phyloP scores from a whole-genome alignment of 2,797 vertebrate species.

The Selene dorsalis region DNA sequence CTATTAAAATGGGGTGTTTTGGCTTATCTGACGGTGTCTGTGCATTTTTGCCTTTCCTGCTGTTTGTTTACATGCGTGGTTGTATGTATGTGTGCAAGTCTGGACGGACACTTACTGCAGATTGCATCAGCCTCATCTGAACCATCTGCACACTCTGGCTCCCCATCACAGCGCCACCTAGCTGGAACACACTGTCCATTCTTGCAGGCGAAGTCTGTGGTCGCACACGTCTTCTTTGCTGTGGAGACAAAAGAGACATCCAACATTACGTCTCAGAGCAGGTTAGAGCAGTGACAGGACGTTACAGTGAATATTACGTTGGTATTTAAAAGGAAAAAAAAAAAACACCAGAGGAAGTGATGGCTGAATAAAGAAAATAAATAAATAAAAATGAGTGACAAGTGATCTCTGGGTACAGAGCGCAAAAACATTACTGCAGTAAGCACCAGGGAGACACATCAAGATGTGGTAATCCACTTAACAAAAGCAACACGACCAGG shows the following conservation, averaged over 20 bases:
- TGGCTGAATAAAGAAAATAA: not conserved
- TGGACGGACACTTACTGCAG: slow-evolving; percentile 90
- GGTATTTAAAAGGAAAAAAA: not conserved
- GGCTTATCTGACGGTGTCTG: too few relatives aligned
- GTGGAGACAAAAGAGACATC: slow-evolving; percentile 63
- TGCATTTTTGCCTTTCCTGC: not conserved
- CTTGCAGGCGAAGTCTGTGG: slow-evolving; percentile 94
- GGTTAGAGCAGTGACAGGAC: not conserved
- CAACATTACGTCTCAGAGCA: slow-evolving; percentile 15
- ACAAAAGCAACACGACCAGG: slow-evolving; percentile 10
- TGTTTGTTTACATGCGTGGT: not conserved
- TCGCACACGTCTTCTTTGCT: slow-evolving; percentile 95
- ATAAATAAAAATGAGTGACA: not conserved
- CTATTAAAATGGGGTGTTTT: not conserved
- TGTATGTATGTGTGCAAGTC: slow-evolving; percentile 7
- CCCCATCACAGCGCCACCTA: slow-evolving; percentile 96
- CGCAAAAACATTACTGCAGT: not conserved
- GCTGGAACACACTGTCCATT: slow-evolving; percentile 94
- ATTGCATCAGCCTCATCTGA: slow-evolving; percentile 93
- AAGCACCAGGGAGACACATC: not conserved
- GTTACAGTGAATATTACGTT: not conserved
- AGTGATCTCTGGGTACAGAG: not conserved
- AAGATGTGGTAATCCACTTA: slow-evolving; percentile 21
- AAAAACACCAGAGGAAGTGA: not conserved
- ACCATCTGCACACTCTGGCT: slow-evolving; percentile 93